Conservation (phyloP, 1,140 invertebrate species). For the Pararge aegeria region DNA sequence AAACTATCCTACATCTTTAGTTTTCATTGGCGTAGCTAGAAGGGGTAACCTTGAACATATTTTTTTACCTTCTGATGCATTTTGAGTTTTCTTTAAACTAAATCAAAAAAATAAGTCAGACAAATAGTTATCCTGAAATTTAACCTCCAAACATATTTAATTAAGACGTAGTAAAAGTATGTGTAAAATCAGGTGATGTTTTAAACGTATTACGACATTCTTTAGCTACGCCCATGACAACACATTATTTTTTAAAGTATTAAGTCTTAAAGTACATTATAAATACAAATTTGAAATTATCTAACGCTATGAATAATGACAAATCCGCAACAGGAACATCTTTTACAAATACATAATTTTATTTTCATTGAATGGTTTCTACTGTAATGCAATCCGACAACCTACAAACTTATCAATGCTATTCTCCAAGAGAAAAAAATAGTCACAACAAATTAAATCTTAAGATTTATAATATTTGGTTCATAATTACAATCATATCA, state of each 20-base stretch:
- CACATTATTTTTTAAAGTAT: not conserved
- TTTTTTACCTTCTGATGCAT: too few relatives aligned
- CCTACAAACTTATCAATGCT: not conserved
- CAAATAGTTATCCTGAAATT: too few relatives aligned
- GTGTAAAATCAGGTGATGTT: too few relatives aligned
- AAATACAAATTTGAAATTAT: conserved; percentile 25
- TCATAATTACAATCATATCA: too few relatives aligned
- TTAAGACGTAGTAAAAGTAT: too few relatives aligned
- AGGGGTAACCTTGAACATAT: not conserved
- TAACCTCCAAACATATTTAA: too few relatives aligned
- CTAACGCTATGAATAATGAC: conserved; percentile 34
- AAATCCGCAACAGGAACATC: conserved; percentile 67
- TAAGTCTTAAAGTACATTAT: conserved; percentile 17
- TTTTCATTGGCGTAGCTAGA: not conserved
- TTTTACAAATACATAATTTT: conserved; percentile 21
- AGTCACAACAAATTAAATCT: not conserved
- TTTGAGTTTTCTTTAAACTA: too few relatives aligned
- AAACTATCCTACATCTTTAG: not conserved
- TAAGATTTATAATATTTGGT: too few relatives aligned
- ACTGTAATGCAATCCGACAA: not conserved
- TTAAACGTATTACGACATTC: not conserved
- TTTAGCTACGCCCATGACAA: conserved; percentile 2
- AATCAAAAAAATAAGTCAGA: too few relatives aligned
- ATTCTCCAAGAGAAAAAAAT: not conserved
- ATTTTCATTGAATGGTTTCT: conserved; percentile 2